phyloP scores from a whole-genome alignment of 2,113 vertebrate species.

The Nymphicus hollandicus region DNA sequence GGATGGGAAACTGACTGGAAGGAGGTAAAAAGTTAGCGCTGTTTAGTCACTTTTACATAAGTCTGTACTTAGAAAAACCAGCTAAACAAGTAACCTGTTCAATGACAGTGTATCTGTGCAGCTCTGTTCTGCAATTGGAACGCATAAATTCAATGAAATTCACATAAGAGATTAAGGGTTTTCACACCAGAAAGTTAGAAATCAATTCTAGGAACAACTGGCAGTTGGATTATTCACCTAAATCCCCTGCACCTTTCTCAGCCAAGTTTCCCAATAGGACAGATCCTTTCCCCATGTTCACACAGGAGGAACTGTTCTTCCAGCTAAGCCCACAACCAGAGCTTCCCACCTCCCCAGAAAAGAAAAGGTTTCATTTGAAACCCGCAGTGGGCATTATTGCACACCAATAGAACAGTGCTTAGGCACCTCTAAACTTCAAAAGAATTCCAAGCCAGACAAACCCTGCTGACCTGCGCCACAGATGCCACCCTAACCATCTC shows the following conservation, averaged over 20 bases:
- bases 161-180: neutral
- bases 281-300: neutral
- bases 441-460: neutral
- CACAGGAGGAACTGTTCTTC: neutral
- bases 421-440: neutral
- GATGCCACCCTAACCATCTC: neutral
- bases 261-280: neutral
- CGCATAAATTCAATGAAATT: neutral
- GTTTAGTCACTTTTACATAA: neutral
- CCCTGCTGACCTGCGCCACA: fast-evolving
- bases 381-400: neutral
- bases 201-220: neutral
- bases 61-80: neutral
- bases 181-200: neutral
- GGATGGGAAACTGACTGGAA: neutral
- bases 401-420: neutral
- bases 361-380: neutral
- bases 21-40: neutral
- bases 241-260: neutral
- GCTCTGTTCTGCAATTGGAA: neutral
- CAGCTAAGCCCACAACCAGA: neutral
- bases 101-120: neutral
- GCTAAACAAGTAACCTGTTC: neutral
- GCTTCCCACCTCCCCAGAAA: neutral
- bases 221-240: neutral